Evolutionary conservation across 2,888 invertebrate species (phyloP), one percentile per base, ranked within the genome.

Genomic region (Trileptium ribeirensis): DNA sequence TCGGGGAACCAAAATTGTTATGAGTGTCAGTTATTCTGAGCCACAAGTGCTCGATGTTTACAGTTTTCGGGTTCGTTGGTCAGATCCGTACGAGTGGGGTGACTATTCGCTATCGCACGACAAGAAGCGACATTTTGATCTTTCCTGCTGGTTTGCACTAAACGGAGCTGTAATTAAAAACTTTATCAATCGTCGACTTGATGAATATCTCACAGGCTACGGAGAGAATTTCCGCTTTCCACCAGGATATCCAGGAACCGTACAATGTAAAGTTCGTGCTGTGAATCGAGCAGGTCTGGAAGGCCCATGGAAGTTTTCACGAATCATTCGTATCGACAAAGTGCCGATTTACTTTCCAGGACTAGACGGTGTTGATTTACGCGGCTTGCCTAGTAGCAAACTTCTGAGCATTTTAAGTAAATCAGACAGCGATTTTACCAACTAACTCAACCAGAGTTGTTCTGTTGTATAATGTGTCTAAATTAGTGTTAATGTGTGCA

Each of bases 341-440:
- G 78, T 80, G 19, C 82, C 82, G 1, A 36, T 82, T 24, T 81
- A 34, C 34, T 39, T 80, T 2, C 81, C 81, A 1, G 81, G 81
- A 1, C 3, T 70, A 1, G 79, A 80, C 29, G 74, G 77, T 15
- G n/a, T 79, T 36, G 74, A 81, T 33, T 1, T 81, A 24, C 31
- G 74, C 31, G 79, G 77, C 1, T 29, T 81, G 39, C 29, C 38
- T 31, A 51, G 67, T 34, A 34, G 70, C 15, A 79, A 81, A 31
- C 37, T 80, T 3, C 15, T 70, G 31, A 70, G 34, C n/a, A 19
- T 33, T 3, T 51, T 51, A 24, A 51, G n/a, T n/a, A n/a, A n/a
- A n/a, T n/a, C n/a, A n/a, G n/a, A n/a, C n/a, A n/a, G n/a, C n/a
- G n/a, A n/a, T n/a, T n/a, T n/a, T n/a, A n/a, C n/a, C n/a, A n/a